Percentiles rank a stretch among this genome's conserved stretches.
phyloP scores from a whole-genome alignment of 30 jellyfish, hydroid and myxozoan genomes.

The Sanderia malayensis region DNA sequence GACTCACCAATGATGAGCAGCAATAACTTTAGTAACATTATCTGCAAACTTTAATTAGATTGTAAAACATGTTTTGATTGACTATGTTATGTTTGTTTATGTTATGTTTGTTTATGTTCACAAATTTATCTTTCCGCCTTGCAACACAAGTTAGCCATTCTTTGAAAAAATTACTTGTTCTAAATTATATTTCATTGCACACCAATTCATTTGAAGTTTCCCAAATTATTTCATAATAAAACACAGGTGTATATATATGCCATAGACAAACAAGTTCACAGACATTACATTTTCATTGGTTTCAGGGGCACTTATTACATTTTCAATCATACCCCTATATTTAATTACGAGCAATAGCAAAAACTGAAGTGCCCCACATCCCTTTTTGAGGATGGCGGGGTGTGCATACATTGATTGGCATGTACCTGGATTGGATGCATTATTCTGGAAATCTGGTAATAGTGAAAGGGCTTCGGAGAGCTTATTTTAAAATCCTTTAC shows the following conservation, averaged over 20 bases:
- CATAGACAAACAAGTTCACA: slow-evolving; percentile 1
- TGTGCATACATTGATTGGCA: too few relatives aligned
- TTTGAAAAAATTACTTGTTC: background rate
- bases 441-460: too few relatives aligned
- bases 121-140: background rate
- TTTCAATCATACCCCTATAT: background rate
- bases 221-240: background rate
- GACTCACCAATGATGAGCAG: slow-evolving; percentile 5
- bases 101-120: slow-evolving; percentile 1
- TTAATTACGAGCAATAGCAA: too few relatives aligned
- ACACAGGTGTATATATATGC: background rate
- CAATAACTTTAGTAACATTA: background rate
- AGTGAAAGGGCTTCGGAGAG: too few relatives aligned
- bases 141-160: background rate
- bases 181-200: background rate
- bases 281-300: slow-evolving; percentile 1
- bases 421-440: too few relatives aligned
- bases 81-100: too few relatives aligned
- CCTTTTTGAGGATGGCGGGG: too few relatives aligned
- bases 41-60: background rate
- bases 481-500: too few relatives aligned
- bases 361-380: too few relatives aligned
- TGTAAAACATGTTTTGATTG: background rate
- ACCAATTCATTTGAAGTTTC: slow-evolving; percentile 1
- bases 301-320: slow-evolving; percentile 3